Evolutionary conservation across 2,113 vertebrate species (phyloP).

Genomic region (Ibidorhyncha struthersii): DNA sequence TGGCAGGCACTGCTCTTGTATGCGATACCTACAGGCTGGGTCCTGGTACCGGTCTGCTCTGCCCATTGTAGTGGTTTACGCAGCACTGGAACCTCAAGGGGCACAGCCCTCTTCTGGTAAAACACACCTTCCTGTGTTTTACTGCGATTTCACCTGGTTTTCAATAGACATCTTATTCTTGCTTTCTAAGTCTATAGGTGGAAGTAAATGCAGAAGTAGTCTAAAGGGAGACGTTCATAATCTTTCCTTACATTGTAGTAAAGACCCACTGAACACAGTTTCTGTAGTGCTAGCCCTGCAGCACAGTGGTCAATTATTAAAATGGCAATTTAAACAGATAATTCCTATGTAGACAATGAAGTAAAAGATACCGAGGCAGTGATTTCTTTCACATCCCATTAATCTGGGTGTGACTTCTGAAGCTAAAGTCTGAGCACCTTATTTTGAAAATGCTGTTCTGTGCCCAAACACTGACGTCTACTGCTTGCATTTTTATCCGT

Average conservation of each 20-base stretch:
- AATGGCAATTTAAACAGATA: neutral
- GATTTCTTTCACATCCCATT: neutral
- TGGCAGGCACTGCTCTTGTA: neutral
- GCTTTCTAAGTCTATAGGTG: neutral
- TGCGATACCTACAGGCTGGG: neutral
- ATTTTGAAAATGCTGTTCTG: neutral
- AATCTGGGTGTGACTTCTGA: neutral
- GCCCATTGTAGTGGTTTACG: neutral
- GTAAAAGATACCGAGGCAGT: neutral
- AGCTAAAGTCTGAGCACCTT: neutral
- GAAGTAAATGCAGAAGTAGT: neutral
- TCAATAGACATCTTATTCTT: neutral
- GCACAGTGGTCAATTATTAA: neutral
- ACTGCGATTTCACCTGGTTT: neutral
- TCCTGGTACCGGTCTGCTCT: neutral
- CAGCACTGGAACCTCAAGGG: neutral
- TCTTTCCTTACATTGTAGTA: neutral
- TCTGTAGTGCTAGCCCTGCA: neutral
- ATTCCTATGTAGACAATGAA: neutral
- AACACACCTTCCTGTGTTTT: neutral
- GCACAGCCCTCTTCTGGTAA: neutral
- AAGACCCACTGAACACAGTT: neutral
- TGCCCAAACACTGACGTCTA: neutral
- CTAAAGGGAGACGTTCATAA: neutral
- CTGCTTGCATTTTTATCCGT: neutral